phyloP scores from a whole-genome alignment of 1,140 invertebrate species.

The Paralvinella palmiformis region DNA sequence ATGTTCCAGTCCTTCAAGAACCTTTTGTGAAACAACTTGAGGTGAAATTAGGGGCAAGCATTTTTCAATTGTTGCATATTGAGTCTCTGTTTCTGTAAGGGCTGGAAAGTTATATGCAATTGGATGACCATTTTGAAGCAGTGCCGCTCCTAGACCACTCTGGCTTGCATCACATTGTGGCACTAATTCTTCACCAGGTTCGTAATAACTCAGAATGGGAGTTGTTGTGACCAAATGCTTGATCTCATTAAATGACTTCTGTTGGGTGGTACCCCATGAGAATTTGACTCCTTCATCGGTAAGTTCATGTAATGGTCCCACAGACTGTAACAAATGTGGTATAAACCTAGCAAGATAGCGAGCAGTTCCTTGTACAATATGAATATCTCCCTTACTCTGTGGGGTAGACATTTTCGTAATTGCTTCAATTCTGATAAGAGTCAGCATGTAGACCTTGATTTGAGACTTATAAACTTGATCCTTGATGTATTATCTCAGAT shows the following conservation, averaged over 20 bases:
- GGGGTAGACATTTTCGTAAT: background rate
- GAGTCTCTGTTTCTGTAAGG: constrained; percentile 21
- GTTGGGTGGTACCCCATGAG: constrained; percentile 20
- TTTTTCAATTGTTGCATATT: constrained; percentile 29
- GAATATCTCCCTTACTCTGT: background rate
- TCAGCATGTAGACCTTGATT: background rate
- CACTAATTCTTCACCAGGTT: constrained; percentile 27
- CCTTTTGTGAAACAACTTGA: too few species aligned
- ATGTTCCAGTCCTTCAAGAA: too few species aligned
- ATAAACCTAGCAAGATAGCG: background rate
- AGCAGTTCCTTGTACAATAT: background rate
- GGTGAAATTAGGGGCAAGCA: too few species aligned
- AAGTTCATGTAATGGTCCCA: background rate
- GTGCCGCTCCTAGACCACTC: constrained; percentile 34
- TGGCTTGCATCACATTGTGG: constrained; percentile 35
- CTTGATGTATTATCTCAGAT: background rate
- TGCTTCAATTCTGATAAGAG: background rate
- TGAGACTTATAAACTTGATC: background rate
- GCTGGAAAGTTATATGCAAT: constrained; percentile 24
- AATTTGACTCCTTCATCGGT: background rate
- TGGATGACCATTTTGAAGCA: constrained; percentile 30
- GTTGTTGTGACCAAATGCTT: constrained; percentile 1
- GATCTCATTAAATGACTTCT: constrained; percentile 11
- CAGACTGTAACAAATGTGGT: background rate
- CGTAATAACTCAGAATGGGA: constrained; percentile 30